Conservation (phyloP, 2,113 vertebrate genomes). For the Odocoileus virginianus region DNA sequence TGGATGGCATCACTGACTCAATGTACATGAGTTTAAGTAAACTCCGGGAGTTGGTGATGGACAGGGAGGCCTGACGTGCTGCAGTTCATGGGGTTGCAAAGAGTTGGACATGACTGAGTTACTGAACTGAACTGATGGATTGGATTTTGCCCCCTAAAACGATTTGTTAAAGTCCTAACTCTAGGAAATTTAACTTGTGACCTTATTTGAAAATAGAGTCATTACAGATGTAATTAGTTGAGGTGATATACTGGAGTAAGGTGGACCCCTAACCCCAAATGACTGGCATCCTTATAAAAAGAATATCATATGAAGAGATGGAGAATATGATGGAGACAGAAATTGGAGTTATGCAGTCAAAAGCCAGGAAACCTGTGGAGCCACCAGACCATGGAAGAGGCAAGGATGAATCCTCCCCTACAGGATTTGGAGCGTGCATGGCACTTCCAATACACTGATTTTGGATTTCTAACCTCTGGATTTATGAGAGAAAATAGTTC, state of each 20-base stretch:
- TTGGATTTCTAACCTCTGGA: neutral
- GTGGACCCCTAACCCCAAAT: neutral
- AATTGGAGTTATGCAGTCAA: neutral
- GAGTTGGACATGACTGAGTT: neutral
- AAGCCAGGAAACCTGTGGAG: neutral
- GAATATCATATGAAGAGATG: neutral
- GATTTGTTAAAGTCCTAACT: neutral
- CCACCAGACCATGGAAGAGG: neutral
- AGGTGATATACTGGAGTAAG: neutral
- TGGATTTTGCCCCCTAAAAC: neutral
- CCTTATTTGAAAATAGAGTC: neutral
- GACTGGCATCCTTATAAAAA: neutral
- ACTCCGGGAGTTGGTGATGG: neutral
- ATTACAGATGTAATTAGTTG: neutral
- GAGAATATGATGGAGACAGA: neutral
- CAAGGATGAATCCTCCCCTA: neutral
- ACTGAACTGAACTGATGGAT: neutral
- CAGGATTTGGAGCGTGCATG: neutral
- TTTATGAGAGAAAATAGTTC: neutral
- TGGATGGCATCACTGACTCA: neutral
- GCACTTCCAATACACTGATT: neutral
- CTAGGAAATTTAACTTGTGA: neutral
- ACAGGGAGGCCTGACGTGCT: neutral
- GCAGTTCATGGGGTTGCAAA: neutral
- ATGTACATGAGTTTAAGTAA: neutral